Evolutionary conservation across 2,888 invertebrate genomes (phyloP), one percentile per base, ranked within the genome.

Genomic region (Gymnosoma rotundatum): DNA sequence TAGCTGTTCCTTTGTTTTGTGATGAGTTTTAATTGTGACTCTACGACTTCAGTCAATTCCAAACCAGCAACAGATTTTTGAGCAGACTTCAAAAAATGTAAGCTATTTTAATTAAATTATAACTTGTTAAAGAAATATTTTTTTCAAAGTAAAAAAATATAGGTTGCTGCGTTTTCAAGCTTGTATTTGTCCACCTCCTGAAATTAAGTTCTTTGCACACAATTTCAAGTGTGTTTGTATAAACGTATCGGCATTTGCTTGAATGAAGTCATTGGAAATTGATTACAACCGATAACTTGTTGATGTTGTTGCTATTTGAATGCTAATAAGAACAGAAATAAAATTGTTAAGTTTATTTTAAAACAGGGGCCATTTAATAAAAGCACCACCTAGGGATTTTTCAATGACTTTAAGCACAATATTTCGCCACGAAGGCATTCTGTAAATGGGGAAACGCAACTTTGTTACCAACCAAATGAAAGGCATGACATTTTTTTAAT

Each of bases 71-170:
- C 20, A 36, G 18, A 54, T 56, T 36, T 48, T 42, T 16, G 25
- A 54, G 76, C 50, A 83, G 83, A 83, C 83, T 81, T 81, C 74
- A 25, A 81, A 73, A 78, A 73, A 86, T 86, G 50, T 74, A 14
- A 86, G 74, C 64, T 74, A 86, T 86, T 83, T 86, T 83, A 81
- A 85, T 85, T 76, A 85, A 85, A 85, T 82, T 83, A 85, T 79
- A 82, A 80, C 72, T 85, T 76, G 85, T 79, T 85, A 70, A 83
- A 83, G 83, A 76, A 85, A 83, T 85, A 76, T 83, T 82, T 75
- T 79, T 80, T 61, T 50, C 8, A 70, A 67, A 66, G 50, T 38
- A 12, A 66, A 67, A 21, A 66, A 67, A 21, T 66, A 50, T 45
- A 14, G 60, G 73, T 66, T 66, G 66, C 45, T 81, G 38, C 32